Evolutionary conservation across 1,140 invertebrate species (phyloP), one percentile per base, ranked within the genome.

Genomic region (Armadillidium nasatum): DNA sequence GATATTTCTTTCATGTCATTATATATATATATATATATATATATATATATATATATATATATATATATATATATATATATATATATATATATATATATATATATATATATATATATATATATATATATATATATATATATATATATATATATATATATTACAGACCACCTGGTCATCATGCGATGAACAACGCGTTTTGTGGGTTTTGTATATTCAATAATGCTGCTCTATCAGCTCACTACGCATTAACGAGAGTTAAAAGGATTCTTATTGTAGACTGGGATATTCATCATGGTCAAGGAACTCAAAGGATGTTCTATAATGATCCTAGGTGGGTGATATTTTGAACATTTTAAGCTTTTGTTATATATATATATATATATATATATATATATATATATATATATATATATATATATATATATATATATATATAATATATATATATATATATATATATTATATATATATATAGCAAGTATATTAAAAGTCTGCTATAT

Each of bases 181-280:
- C 97, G 4, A 95, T 95, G 91, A 86, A 89, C 79, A 87, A 90
- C 19, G 92, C 94, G 83, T 94, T 91, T 76, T 93, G 92, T 86
- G 96, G 96, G 19, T 98, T 95, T 84, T 99, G 97, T 85, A 94
- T 93, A 84, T 96, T 98, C 82, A 99, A 99, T 84, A 99, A 99
- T 86, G 95, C 96, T 0, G 97, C 94, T 0, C 86, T 99, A 70
- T 95, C 94, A 11, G 94, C 95, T 21, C 89, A 92, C 81, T 88
- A 92, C 84, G 92, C 91, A 43, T 82, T 97, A 4, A 86, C 91
- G 50, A 87, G 88, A 13, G 45, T 89, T 0, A 84, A 87, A 72
- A 89, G 90, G 82, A 91, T 99, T 81, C 84, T 99, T 70, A 96
- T 99, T 79, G 91, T 99, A 0, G 97, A 99, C 85, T 98, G 94